Conservation (phyloP, 2,113 vertebrate species). For the Morone saxatilis region DNA sequence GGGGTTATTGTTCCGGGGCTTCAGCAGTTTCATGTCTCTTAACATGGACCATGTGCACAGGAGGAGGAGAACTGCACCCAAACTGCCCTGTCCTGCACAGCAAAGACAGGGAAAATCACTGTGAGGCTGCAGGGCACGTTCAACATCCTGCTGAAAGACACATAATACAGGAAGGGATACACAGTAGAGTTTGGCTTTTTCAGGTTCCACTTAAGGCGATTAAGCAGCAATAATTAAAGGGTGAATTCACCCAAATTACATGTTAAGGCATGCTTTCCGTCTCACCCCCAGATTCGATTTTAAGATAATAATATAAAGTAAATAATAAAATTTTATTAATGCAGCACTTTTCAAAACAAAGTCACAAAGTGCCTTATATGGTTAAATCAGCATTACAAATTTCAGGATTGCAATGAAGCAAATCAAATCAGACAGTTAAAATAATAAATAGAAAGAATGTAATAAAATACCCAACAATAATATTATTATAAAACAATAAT, state of each 20-base stretch:
- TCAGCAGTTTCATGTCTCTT: constrained; percentile 84
- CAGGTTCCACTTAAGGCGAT: not conserved
- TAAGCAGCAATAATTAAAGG: not conserved
- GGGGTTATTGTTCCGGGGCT: constrained; percentile 80
- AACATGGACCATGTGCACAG: constrained; percentile 84
- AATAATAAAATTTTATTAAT: not conserved
- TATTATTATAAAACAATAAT: not conserved
- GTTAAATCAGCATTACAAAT: not conserved
- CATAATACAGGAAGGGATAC: not conserved
- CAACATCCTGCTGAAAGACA: constrained; percentile 71
- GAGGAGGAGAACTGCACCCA: constrained; percentile 16
- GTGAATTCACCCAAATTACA: not conserved
- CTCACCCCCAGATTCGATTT: not conserved
- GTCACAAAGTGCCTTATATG: not conserved
- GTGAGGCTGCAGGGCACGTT: constrained; percentile 28
- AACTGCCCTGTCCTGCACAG: constrained; percentile 53
- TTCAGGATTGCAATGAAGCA: not conserved
- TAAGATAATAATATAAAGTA: not conserved
- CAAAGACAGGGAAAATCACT: constrained; percentile 57
- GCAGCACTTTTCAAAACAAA: not conserved
- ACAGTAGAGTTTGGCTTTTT: not conserved
- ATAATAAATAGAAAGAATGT: not conserved
- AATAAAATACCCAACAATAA: not conserved
- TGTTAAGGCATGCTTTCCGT: not conserved
- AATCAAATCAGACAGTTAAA: not conserved